Base-by-base conservation (phyloP, 2,888 invertebrate species). In the Ischnus inquisitorius region DNA sequence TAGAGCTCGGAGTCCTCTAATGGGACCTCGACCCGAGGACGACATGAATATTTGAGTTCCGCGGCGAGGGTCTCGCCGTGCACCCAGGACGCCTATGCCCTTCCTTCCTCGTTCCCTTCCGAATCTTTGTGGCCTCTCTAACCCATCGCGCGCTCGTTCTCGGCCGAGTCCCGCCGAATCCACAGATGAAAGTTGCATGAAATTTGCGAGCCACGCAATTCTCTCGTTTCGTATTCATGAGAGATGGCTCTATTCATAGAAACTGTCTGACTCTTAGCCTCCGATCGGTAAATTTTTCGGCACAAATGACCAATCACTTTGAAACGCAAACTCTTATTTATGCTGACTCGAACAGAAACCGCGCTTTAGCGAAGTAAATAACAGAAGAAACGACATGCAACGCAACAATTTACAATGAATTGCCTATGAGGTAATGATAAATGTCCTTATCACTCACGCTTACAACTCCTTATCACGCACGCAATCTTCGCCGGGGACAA, bases 31-130 rank as follows among this genome's bases (percentile, higher is more conserved):
- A 51, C 74, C 77, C 60, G 84, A 43, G 51, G 62, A 84, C 43
- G 43, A 48, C 80, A 84, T 84, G 84, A 84, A 84, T 84, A 84
- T 84, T 84, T 84, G 72, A 84, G 81, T 65, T 68, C 22, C 76
- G 19, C 71, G 60, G 75, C 34, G 34, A 8, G 34, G 34, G 34
- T 34, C 8, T 34, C 34, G 8, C 4, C 34, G 60, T 72, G 68
- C 41, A 46, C 34, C 60, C 28, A 51, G 62, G 41, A 75, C 19
- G 74, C 68, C 43, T 60, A 28, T 46, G 34, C 71, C 10, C 28
- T 57, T 60, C 39, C 14, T 14, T 5, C 19, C 34, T 14, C 60
- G n/a, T 64, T 48, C 46, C 14, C 14, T 10, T 39, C 48, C 69
- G 14, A 34, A 54, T 12, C 46, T 19, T 34, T 46, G 51, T 39